Conservation (phyloP, 2,888 invertebrate species). For the Acronicta aceris region DNA sequence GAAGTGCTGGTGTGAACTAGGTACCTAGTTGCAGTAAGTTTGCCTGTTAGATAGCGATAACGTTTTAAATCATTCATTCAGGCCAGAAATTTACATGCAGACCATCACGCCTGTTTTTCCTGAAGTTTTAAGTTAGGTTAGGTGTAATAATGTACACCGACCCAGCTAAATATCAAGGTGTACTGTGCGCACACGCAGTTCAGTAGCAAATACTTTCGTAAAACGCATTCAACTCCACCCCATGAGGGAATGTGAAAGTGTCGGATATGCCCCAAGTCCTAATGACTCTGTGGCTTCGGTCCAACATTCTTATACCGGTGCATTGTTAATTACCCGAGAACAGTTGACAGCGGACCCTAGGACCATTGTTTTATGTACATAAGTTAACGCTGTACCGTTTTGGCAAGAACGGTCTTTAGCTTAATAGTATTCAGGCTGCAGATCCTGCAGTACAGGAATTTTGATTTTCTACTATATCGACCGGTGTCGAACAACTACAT, state of each 20-base stretch:
- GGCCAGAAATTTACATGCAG: too few species aligned
- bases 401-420: too few species aligned
- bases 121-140: too few species aligned
- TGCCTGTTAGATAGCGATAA: too few species aligned
- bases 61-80: too few species aligned
- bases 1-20: not conserved
- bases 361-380: conserved; percentile 1
- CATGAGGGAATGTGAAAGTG: conserved; percentile 36
- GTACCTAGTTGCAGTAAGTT: not conserved
- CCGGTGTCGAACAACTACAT: too few species aligned
- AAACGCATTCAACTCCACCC: conserved; percentile 4
- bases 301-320: conserved; percentile 32
- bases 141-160: too few species aligned
- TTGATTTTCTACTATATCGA: too few species aligned
- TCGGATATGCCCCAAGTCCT: conserved; percentile 1
- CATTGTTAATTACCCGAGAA: conserved; percentile 31
- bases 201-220: not conserved
- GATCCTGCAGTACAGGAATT: too few species aligned
- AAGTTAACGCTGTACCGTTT: not conserved
- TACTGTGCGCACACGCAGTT: not conserved
- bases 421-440: too few species aligned
- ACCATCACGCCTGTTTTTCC: too few species aligned
- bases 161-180: too few species aligned
- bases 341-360: conserved; percentile 15
- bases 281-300: conserved; percentile 21